Conservation (phyloP, 37 sponge, comb jelly and placozoan species). For the Eunapius fragilis region DNA sequence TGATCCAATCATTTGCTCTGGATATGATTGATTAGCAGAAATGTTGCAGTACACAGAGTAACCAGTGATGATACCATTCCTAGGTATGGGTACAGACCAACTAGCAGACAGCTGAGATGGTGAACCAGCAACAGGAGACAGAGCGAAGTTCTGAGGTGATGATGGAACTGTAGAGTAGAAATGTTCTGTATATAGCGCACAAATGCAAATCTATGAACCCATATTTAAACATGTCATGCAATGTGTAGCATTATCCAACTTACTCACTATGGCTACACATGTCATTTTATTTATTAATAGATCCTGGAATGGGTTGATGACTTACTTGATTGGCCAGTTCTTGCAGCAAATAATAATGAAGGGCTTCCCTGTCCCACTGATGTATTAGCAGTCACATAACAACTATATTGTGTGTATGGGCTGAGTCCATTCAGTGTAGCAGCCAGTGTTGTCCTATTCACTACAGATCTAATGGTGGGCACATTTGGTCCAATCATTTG, state of each 20-base stretch:
- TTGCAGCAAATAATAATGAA: neutral
- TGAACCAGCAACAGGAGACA: neutral
- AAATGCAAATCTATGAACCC: neutral
- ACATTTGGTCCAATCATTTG: slow-evolving; percentile 2
- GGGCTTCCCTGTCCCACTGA: neutral
- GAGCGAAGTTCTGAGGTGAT: neutral
- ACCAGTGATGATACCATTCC: neutral
- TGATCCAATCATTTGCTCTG: slow-evolving; percentile 6
- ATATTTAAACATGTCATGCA: no score
- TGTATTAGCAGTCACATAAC: neutral
- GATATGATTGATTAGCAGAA: slow-evolving; percentile 4
- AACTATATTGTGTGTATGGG: neutral
- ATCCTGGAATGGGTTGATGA: no score
- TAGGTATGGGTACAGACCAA: neutral
- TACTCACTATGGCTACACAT: neutral
- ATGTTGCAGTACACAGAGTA: neutral
- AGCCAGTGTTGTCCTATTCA: neutral
- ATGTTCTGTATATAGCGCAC: neutral
- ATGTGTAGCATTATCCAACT: no score
- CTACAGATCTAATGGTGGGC: neutral
- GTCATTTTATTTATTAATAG: no score
- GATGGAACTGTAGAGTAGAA: neutral
- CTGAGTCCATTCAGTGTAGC: neutral
- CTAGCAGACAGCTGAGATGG: neutral
- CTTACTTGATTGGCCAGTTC: neutral